Conservation (phyloP, 2,888 invertebrate genomes). For the Sphaerophoria taeniata region DNA sequence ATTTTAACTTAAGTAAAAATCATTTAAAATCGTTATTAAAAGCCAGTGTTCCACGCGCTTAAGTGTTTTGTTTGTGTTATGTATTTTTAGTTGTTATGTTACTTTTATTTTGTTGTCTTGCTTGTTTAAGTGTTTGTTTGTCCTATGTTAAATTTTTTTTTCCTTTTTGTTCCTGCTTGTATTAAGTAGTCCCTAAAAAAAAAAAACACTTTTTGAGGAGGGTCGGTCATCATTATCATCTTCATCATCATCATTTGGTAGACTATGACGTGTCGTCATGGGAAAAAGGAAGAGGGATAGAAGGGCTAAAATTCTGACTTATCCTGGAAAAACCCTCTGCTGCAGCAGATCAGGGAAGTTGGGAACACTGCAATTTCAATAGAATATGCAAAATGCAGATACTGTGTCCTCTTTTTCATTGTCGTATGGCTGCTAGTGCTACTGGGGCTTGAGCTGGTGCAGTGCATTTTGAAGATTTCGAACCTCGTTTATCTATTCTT, state of each 20-base stretch:
- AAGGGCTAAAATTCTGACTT: slow-evolving; percentile 4
- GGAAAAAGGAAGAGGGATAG: not conserved
- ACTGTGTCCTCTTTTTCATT: slow-evolving; percentile 1
- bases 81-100: too few species aligned
- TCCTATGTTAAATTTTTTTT: too few species aligned
- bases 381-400: slow-evolving; percentile 48
- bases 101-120: too few species aligned
- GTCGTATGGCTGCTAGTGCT: not conserved
- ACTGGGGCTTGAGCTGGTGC: not conserved
- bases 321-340: slow-evolving; percentile 10
- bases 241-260: not conserved
- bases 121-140: too few species aligned
- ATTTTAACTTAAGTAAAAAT: too few species aligned
- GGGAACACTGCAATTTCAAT: slow-evolving; percentile 50
- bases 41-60: too few species aligned
- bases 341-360: not conserved
- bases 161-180: too few species aligned
- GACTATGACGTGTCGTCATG: not conserved
- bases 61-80: too few species aligned
- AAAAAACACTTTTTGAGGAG: not conserved
- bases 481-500: slow-evolving; percentile 37
- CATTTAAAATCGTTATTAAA: too few species aligned
- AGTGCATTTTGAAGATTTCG: slow-evolving; percentile 41
- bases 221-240: slow-evolving; percentile 18
- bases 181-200: too few species aligned